Percentiles rank a stretch among this genome's conserved stretches.
Evolutionary conservation across 2,888 invertebrate species (phyloP).

Genomic region (Scaptomyza flava): DNA sequence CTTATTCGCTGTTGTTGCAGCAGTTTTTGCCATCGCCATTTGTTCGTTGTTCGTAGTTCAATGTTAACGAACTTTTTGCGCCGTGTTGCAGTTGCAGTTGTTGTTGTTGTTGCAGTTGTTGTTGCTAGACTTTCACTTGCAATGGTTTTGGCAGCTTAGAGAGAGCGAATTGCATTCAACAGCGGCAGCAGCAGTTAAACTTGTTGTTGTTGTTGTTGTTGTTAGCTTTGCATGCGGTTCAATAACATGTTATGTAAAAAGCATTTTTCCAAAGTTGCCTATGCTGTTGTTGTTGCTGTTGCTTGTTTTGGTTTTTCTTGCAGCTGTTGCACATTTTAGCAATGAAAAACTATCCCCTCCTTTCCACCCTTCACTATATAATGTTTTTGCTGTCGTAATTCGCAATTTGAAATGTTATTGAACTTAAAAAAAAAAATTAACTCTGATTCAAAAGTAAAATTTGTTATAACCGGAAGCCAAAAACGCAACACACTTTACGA

Average conservation of each 20-base stretch:
- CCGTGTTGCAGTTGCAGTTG: conserved; percentile 46
- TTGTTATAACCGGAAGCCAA: conserved; percentile 66
- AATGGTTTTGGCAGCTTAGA: conserved; percentile 81
- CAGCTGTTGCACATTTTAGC: conserved; percentile 60
- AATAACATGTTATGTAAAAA: conserved; percentile 84
- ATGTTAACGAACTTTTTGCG: conserved; percentile 83
- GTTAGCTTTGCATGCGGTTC: conserved; percentile 77
- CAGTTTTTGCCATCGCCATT: conserved; percentile 23
- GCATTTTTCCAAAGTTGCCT: conserved; percentile 78
- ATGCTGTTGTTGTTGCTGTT: conserved; percentile 30
- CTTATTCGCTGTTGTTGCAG: conserved; percentile 24
- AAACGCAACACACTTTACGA: conserved; percentile 25
- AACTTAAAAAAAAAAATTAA: conserved; percentile 76
- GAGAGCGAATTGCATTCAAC: conserved; percentile 50
- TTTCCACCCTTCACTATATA: conserved; percentile 1
- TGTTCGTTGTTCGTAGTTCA: conserved; percentile 79
- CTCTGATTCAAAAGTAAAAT: conserved; percentile 60
- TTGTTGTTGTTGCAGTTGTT: conserved; percentile 23
- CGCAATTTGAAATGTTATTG: conserved; percentile 81
- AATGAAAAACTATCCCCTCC: conserved; percentile 7
- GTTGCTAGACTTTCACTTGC: conserved; percentile 81
- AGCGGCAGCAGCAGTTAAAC: conserved; percentile 46
- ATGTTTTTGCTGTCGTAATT: conserved; percentile 66
- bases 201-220: conserved; percentile 44
- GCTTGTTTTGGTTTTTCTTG: conserved; percentile 43